These are phyloP conservation scores for Grammomys dolichurus DNA, from an alignment of 2,113 vertebrate genomes.

Conservation along the genomic window DNA sequence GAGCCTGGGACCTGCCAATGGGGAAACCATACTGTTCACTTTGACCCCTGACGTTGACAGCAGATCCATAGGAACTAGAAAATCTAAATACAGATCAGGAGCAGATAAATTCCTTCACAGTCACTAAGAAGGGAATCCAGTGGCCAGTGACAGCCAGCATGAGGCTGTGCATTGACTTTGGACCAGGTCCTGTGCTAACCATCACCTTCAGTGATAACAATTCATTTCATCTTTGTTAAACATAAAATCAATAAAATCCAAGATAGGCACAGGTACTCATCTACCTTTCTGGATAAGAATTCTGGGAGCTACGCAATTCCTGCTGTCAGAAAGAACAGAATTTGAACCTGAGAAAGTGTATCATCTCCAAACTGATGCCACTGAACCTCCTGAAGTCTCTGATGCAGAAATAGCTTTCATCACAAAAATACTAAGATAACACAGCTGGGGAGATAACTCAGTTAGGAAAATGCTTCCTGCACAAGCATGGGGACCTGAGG, in stretches of 20 bases:
- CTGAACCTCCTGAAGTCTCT: not conserved
- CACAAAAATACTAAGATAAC: not conserved
- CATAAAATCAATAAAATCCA: not conserved
- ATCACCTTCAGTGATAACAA: too few species aligned
- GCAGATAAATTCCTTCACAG: constrained; percentile 49
- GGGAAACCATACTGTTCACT: not conserved
- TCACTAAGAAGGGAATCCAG: constrained; percentile 64
- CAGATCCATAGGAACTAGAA: constrained; percentile 26
- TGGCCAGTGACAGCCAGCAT: constrained; percentile 43
- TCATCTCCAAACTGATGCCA: not conserved
- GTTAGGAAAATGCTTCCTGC: not conserved
- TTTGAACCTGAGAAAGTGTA: not conserved
- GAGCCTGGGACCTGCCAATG: not conserved
- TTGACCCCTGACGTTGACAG: not conserved
- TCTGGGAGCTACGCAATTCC: not conserved
- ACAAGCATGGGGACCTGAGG: not conserved
- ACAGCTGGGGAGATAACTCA: not conserved
- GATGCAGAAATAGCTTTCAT: not conserved
- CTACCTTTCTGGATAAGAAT: not conserved
- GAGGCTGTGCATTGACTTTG: not conserved
- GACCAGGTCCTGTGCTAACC: not conserved
- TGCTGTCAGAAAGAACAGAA: not conserved
- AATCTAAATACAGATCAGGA: constrained; percentile 47
- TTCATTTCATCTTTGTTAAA: constrained; percentile 8
- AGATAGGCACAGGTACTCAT: not conserved